Conservation (phyloP, 2,113 vertebrate genomes). For the Chelonoidis abingdonii region DNA sequence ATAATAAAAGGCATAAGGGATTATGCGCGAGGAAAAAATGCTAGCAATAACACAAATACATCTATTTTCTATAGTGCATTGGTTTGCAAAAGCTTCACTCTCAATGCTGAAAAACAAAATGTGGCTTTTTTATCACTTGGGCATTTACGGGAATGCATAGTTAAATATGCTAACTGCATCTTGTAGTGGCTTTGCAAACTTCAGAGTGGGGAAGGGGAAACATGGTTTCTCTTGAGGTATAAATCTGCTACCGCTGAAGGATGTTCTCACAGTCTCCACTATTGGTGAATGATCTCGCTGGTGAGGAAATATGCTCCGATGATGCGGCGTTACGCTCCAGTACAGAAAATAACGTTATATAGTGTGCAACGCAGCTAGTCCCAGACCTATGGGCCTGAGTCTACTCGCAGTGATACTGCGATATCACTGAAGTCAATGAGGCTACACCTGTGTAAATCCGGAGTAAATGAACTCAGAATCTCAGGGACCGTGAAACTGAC, state of each 20-base stretch:
- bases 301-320: rapidly evolving
- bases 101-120: neutral
- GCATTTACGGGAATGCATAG: neutral
- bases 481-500: neutral
- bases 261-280: neutral
- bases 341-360: rapidly evolving
- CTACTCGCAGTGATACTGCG: neutral
- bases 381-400: neutral
- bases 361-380: neutral
- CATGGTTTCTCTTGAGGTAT: neutral
- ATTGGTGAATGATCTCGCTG: neutral
- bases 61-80: neutral
- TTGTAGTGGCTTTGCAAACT: neutral
- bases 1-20: slow-evolving; percentile 79
- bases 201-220: neutral
- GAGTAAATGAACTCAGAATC: neutral
- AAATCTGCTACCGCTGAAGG: neutral
- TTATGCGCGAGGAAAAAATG: slow-evolving; percentile 69
- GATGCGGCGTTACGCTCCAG: neutral
- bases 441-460: neutral
- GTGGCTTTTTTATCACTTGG: slow-evolving; percentile 36
- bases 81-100: neutral
- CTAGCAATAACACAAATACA: slow-evolving; percentile 62
- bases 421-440: neutral
- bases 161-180: neutral